phyloP scores from a whole-genome alignment of 2,888 invertebrate species.

The Julus scandinavius region DNA sequence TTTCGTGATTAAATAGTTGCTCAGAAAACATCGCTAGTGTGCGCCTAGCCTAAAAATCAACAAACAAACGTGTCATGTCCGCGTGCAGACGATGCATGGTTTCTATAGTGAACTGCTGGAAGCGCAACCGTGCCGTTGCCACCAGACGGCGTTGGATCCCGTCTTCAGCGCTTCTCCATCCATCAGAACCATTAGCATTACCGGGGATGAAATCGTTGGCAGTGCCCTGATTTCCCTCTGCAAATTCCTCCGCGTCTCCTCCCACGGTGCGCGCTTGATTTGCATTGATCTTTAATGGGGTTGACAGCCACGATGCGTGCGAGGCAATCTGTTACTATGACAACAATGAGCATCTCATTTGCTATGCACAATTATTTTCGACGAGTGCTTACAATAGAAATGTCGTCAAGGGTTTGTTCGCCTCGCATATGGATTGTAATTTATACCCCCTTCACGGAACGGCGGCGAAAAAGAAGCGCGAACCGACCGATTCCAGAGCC shows the following conservation, averaged over 20 bases:
- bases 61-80: no score
- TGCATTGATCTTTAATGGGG: slow-evolving; percentile 1
- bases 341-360: slow-evolving; percentile 1
- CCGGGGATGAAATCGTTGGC: not conserved
- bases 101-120: no score
- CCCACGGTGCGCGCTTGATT: not conserved
- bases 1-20: no score
- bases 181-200: not conserved
- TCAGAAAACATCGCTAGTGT: no score
- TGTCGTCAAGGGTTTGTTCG: not conserved
- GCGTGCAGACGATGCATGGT: no score
- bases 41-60: no score
- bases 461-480: not conserved
- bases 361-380: slow-evolving; percentile 1
- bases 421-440: slow-evolving; percentile 1
- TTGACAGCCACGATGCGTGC: slow-evolving; percentile 1
- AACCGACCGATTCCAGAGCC: not conserved
- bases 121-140: no score
- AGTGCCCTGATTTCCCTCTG: not conserved
- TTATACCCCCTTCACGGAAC: not conserved
- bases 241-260: not conserved
- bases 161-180: no score
- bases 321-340: slow-evolving; percentile 1
- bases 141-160: not conserved
- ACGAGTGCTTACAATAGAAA: slow-evolving; percentile 1